Percentiles rank a stretch among this genome's conserved stretches.
Evolutionary conservation across 2,888 invertebrate species (phyloP).

Genomic region (Callyntrura sp.): DNA sequence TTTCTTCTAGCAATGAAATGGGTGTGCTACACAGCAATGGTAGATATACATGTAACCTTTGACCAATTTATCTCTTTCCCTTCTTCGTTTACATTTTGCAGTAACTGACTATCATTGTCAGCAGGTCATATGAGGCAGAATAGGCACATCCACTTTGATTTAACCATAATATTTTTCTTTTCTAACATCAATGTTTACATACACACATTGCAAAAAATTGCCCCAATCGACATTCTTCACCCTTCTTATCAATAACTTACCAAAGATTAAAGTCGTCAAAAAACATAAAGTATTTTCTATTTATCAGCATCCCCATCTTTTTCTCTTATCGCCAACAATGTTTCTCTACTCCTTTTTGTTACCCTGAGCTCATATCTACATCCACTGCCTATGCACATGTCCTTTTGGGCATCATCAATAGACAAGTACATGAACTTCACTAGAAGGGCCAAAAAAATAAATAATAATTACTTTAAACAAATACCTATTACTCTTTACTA

Average conservation of each 20-base stretch:
- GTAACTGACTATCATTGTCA: no score
- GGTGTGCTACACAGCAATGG: not conserved
- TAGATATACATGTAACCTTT: conserved; percentile 3
- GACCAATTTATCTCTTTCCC: not conserved
- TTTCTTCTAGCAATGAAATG: not conserved
- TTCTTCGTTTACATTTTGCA: not conserved
- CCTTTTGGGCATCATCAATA: not conserved
- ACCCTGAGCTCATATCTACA: not conserved
- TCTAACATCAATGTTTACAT: not conserved
- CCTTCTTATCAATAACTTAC: not conserved
- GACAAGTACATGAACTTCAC: not conserved
- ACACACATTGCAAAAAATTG: no score
- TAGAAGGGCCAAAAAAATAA: not conserved
- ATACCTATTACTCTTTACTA: not conserved
- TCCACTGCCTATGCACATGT: not conserved
- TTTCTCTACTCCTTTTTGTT: not conserved
- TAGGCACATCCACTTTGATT: not conserved
- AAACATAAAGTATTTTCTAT: not conserved
- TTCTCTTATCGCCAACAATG: not conserved
- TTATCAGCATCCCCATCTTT: conserved; percentile 19
- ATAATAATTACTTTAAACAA: conserved; percentile 1
- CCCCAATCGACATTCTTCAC: not conserved
- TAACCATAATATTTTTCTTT: not conserved
- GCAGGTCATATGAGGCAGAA: not conserved
- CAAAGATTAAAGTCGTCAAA: not conserved